Percentiles rank a stretch among this genome's conserved stretches.
Conservation (phyloP, 2,888 invertebrate species). For the Yponomeuta evonymella region DNA sequence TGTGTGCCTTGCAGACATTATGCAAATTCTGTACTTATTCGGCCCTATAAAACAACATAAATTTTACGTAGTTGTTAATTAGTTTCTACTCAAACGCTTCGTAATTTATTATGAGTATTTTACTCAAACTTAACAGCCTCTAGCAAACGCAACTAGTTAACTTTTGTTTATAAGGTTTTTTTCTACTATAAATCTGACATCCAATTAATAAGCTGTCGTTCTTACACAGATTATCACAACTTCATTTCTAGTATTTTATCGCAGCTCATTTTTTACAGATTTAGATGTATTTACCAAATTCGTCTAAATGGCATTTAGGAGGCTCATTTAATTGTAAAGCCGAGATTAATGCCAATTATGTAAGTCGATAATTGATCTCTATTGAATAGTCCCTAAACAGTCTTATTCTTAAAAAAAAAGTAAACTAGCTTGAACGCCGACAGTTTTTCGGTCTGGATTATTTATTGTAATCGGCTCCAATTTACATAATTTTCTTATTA, state of each 20-base stretch:
- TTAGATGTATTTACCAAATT: constrained; percentile 21
- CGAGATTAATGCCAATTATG: constrained; percentile 24
- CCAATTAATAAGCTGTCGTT: constrained; percentile 41
- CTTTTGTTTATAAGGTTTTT: neutral
- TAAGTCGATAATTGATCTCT: constrained; percentile 28
- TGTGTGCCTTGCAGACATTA: neutral
- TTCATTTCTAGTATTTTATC: constrained; percentile 31
- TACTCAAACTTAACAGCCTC: neutral
- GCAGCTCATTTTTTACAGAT: constrained; percentile 23
- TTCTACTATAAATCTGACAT: constrained; percentile 34
- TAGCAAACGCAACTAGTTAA: neutral
- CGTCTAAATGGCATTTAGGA: constrained; percentile 18
- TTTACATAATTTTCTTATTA: constrained; percentile 74
- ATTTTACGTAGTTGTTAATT: neutral
- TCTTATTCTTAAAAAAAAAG: neutral
- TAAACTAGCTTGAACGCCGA: neutral
- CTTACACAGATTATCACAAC: constrained; percentile 36
- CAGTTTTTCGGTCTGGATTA: constrained; percentile 51
- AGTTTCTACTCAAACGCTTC: neutral
- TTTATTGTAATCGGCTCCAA: constrained; percentile 62
- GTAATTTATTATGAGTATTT: neutral
- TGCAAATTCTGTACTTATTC: neutral
- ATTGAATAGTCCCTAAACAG: constrained; percentile 25
- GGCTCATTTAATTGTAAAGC: constrained; percentile 18
- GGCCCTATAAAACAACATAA: neutral